Percentiles rank a stretch among this genome's conserved stretches.
Conservation (phyloP, 2,888 invertebrate species). For the Pasiphila rectangulata region DNA sequence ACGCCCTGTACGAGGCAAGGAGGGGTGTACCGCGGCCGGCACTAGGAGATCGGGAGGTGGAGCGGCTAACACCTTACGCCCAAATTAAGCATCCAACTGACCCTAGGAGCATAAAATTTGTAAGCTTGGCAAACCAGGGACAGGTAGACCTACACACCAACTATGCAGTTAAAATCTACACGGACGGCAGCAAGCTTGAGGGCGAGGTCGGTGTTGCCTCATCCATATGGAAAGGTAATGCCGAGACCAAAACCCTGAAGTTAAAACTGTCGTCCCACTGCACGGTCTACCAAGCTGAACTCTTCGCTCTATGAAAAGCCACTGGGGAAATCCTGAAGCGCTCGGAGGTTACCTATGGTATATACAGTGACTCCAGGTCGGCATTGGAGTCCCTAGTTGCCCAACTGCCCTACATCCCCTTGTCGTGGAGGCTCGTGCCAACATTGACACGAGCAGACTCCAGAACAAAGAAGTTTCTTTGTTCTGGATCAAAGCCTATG, state of each 20-base stretch:
- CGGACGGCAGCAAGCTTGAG: no score
- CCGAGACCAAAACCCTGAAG: no score
- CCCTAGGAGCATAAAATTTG: not conserved
- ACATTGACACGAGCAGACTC: no score
- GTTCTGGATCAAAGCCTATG: no score
- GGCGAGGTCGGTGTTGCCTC: no score
- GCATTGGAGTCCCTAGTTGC: not conserved
- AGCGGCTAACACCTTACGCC: not conserved
- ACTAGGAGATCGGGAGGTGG: not conserved
- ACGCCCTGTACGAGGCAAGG: no score
- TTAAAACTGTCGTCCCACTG: slow-evolving; percentile 4
- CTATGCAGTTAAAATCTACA: not conserved
- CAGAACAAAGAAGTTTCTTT: no score
- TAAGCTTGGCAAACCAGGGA: slow-evolving; percentile 6
- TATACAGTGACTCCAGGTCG: slow-evolving; percentile 13
- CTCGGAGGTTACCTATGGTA: not conserved
- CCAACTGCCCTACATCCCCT: not conserved
- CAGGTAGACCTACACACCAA: not conserved
- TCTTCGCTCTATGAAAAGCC: not conserved
- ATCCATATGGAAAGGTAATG: no score
- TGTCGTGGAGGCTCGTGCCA: not conserved
- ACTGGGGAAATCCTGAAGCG: not conserved
- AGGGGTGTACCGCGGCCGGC: no score
- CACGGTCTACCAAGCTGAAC: slow-evolving; percentile 5
- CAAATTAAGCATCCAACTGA: slow-evolving; percentile 3